These are phyloP conservation scores for Diorhabda elongata DNA, from an alignment of 1,140 invertebrate genomes.

Conservation along the genomic window DNA sequence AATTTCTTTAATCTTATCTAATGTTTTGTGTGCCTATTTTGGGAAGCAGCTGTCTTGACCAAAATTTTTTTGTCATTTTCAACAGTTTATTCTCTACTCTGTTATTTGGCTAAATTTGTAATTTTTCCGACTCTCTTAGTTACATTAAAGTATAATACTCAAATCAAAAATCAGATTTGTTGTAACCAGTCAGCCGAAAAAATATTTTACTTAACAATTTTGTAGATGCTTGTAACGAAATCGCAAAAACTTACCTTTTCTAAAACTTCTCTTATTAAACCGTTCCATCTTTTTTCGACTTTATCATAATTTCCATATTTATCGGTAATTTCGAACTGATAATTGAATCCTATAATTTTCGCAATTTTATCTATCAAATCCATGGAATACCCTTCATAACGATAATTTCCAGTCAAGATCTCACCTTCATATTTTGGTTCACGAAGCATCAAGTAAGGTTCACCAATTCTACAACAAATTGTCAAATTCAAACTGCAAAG, in stretches of 20 bases:
- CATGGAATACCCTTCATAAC: constrained; percentile 75
- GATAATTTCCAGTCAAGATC: constrained; percentile 52
- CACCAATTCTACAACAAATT: constrained; percentile 53
- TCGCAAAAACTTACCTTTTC: constrained; percentile 61
- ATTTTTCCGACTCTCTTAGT: too few relatives aligned
- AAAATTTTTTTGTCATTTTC: too few relatives aligned
- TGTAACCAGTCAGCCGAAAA: too few relatives aligned
- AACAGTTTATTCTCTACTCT: too few relatives aligned
- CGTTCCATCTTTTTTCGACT: constrained; percentile 73
- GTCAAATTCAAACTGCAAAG: too few relatives aligned
- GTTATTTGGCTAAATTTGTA: too few relatives aligned
- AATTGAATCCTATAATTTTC: constrained; percentile 72
- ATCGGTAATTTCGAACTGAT: constrained; percentile 60
- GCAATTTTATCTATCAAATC: constrained; percentile 76
- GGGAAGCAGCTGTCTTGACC: too few relatives aligned
- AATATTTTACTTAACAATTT: too few relatives aligned
- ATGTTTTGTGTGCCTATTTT: too few relatives aligned
- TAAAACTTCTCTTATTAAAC: constrained; percentile 75
- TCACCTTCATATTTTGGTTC: constrained; percentile 47
- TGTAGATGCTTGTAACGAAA: not conserved
- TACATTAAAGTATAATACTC: too few relatives aligned
- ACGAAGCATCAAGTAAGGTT: constrained; percentile 68
- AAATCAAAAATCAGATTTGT: too few relatives aligned
- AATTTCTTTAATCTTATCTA: too few relatives aligned
- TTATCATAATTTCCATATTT: constrained; percentile 68